Conservation (phyloP, 2,888 invertebrate genomes). For the Drosophila emarginata region DNA sequence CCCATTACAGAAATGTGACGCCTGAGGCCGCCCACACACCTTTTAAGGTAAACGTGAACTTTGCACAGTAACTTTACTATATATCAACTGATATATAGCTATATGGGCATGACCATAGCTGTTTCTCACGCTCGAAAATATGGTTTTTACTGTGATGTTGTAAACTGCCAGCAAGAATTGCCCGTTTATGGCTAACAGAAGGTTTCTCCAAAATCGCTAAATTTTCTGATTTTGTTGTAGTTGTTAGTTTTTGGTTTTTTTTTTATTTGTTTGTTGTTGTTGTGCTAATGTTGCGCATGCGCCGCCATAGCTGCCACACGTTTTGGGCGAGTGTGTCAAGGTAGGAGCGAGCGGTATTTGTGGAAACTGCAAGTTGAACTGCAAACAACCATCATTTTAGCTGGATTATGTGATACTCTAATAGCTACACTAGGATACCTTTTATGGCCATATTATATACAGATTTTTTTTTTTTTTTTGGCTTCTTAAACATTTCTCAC, state of each 20-base stretch:
- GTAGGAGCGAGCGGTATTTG: conserved; percentile 35
- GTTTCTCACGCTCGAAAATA: conserved; percentile 76
- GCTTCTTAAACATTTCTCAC: conserved; percentile 50
- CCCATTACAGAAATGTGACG: conserved; percentile 41
- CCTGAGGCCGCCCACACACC: conserved; percentile 47
- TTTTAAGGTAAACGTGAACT: conserved; percentile 59
- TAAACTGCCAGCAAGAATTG: conserved; percentile 68
- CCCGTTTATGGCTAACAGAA: conserved; percentile 73
- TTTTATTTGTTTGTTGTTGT: conserved; percentile 46
- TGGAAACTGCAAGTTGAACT: conserved; percentile 42
- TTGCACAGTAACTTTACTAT: conserved; percentile 43
- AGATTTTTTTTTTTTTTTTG: no score
- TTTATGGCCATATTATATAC: conserved; percentile 58
- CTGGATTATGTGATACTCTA: conserved; percentile 17
- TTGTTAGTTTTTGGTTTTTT: background rate
- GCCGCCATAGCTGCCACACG: conserved; percentile 72
- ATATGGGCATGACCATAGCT: conserved; percentile 48
- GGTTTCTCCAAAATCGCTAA: conserved; percentile 45
- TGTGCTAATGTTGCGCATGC: conserved; percentile 42
- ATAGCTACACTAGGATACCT: conserved; percentile 36
- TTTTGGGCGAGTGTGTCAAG: conserved; percentile 76
- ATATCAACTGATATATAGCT: conserved; percentile 15
- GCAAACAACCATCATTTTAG: conserved; percentile 31
- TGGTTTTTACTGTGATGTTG: conserved; percentile 45
- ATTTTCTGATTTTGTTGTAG: conserved; percentile 32